Conservation (phyloP, 2,797 vertebrate genomes). For the Takifugu rubripes region DNA sequence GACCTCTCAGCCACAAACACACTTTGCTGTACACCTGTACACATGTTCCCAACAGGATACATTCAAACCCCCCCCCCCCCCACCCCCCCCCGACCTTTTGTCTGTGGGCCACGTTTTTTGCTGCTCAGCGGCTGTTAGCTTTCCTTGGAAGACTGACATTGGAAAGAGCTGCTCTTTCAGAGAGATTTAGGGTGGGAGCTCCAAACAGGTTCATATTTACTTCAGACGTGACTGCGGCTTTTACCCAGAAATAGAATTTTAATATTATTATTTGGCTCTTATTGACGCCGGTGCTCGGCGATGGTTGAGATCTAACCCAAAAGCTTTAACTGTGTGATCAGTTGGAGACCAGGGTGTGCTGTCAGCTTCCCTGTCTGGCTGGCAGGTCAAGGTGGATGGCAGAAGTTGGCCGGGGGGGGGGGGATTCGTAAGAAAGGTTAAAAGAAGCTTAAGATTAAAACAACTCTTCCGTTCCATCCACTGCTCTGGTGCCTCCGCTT, state of each 20-base stretch:
- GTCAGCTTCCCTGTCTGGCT: too few relatives aligned
- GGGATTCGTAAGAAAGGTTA: too few relatives aligned
- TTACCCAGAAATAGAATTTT: too few relatives aligned
- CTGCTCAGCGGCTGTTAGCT: constrained; percentile 1
- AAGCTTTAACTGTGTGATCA: too few relatives aligned
- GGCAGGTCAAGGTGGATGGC: too few relatives aligned
- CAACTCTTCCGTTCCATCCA: background rate
- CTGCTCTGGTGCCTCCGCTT: constrained; percentile 17
- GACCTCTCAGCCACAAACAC: constrained; percentile 5
- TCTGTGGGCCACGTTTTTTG: constrained; percentile 1
- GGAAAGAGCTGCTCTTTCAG: constrained; percentile 5
- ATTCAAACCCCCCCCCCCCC: background rate
- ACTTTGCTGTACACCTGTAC: background rate
- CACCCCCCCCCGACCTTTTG: background rate
- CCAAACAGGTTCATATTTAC: constrained; percentile 3
- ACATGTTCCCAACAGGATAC: constrained; percentile 2
- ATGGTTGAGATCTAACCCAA: too few relatives aligned
- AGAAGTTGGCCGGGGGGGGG: too few relatives aligned
- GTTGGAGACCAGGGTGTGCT: too few relatives aligned
- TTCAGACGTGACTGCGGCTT: too few relatives aligned
- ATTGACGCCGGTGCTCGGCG: too few relatives aligned
- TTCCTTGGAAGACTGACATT: background rate
- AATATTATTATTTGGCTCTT: too few relatives aligned
- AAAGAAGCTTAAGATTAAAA: background rate
- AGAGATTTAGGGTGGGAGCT: constrained; percentile 1